Percentiles rank a stretch among this genome's conserved stretches.
Evolutionary conservation across 2,797 vertebrate genomes (phyloP).

Genomic region (Phaenicophaeus curvirostris): DNA sequence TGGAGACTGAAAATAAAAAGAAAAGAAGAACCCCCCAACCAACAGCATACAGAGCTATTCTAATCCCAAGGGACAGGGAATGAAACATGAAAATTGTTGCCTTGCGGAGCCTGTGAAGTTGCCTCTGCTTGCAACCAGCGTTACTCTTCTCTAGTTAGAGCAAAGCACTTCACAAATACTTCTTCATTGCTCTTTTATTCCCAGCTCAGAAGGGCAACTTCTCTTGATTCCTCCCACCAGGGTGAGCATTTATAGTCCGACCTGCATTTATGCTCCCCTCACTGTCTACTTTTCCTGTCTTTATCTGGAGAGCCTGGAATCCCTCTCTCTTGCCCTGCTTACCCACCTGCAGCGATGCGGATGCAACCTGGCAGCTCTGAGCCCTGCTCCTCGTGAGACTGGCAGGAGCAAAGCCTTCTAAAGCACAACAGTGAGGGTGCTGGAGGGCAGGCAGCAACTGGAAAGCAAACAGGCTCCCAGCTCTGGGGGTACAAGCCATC

Average conservation of each 20-base stretch:
- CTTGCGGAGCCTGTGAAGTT: not conserved
- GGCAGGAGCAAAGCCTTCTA: not conserved
- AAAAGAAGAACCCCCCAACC: too few relatives aligned
- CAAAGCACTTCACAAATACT: not conserved
- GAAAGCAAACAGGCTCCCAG: constrained; percentile 15
- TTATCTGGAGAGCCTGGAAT: not conserved
- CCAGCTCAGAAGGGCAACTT: not conserved
- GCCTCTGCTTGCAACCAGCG: not conserved
- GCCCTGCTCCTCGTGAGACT: not conserved
- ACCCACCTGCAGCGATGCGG: not conserved
- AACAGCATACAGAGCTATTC: not conserved
- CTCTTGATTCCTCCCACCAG: not conserved
- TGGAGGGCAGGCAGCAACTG: constrained; percentile 52
- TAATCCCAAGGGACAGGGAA: not conserved
- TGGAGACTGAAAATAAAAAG: not conserved
- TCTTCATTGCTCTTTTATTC: not conserved
- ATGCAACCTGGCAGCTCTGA: not conserved
- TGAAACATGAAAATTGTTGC: not conserved
- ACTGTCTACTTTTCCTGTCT: not conserved
- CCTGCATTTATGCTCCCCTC: not conserved
- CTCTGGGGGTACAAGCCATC: not conserved
- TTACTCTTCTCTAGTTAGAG: not conserved
- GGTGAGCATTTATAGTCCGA: not conserved
- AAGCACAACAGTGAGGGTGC: not conserved
- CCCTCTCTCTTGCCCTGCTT: not conserved